These are phyloP conservation scores for Folsomia manolachei DNA, from an alignment of 2,888 invertebrate species.

Conservation along the genomic window DNA sequence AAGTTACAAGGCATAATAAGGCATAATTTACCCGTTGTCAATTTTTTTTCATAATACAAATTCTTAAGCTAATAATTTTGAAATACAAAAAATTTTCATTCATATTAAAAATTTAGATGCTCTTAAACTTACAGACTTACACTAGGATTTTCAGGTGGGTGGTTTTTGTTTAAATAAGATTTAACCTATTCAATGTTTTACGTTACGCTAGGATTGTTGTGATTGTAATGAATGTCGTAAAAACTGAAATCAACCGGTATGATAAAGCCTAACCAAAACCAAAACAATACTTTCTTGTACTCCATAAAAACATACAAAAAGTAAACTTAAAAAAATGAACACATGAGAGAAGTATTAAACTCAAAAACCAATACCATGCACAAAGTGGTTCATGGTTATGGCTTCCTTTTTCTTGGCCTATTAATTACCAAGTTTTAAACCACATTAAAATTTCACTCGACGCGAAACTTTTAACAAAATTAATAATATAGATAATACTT, in stretches of 20 bases:
- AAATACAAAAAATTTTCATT: no score
- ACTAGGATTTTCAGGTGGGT: background rate
- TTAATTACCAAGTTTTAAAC: no score
- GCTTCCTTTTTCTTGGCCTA: no score
- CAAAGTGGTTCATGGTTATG: no score
- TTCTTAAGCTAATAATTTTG: no score
- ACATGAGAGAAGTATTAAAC: background rate
- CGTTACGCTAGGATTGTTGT: no score
- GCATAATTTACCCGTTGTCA: no score
- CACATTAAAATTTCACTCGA: no score
- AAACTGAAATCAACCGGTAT: background rate
- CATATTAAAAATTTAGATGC: background rate
- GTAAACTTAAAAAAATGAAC: background rate
- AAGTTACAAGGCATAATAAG: no score
- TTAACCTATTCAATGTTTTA: background rate
- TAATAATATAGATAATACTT: background rate
- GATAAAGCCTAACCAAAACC: background rate
- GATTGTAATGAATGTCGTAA: background rate
- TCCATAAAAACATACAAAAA: background rate
- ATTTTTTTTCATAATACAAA: no score
- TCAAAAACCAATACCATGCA: background rate
- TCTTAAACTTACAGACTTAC: background rate
- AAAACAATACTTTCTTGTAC: background rate
- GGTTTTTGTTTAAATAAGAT: background rate
- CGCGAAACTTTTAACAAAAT: background rate